Evolutionary conservation across 2,888 invertebrate genomes (phyloP).

Genomic region (Allolobophora icterica): DNA sequence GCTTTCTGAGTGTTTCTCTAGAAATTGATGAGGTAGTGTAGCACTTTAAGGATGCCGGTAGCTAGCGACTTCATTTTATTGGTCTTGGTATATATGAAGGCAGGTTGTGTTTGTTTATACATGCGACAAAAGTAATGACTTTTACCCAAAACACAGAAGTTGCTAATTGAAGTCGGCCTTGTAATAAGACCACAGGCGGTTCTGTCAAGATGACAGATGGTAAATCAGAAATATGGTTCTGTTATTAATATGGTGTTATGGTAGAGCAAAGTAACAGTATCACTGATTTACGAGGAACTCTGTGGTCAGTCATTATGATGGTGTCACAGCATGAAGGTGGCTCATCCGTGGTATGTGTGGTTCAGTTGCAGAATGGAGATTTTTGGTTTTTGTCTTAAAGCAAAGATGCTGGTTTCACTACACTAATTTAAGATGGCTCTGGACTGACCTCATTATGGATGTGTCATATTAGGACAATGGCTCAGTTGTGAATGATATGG

Average conservation of each 20-base stretch:
- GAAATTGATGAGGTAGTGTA: background rate
- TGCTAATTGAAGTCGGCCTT: background rate
- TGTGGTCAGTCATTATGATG: background rate
- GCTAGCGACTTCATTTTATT: background rate
- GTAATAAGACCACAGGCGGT: background rate
- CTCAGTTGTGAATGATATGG: background rate
- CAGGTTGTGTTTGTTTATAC: background rate
- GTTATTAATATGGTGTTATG: background rate
- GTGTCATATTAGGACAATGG: background rate
- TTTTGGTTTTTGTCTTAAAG: no score
- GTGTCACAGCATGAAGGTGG: background rate
- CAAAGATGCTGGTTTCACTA: no score
- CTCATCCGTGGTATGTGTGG: no score
- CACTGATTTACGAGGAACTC: background rate
- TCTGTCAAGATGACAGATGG: background rate
- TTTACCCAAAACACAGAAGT: background rate
- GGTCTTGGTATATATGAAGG: background rate
- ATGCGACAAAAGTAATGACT: background rate
- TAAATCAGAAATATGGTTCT: background rate
- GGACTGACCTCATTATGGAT: background rate
- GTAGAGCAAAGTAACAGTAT: background rate
- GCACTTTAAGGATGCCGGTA: background rate
- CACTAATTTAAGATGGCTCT: no score
- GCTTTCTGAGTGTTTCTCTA: background rate
- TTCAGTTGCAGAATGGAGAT: background rate